Conservation (phyloP, 35 echinoderm and acorn worm genomes). For the Heliocidaris tuberculata region DNA sequence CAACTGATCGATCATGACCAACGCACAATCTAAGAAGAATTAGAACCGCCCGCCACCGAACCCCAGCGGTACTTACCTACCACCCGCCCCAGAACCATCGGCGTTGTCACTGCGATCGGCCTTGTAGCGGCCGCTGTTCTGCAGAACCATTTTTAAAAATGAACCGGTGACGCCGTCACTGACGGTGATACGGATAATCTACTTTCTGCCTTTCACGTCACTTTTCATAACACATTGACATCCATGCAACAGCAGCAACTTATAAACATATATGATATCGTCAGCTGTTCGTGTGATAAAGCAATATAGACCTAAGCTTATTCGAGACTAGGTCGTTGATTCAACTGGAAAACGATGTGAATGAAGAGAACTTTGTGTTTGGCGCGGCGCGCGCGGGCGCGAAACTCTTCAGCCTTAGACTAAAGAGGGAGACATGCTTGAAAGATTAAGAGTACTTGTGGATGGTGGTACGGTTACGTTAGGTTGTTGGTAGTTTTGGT, state of each 20-base stretch:
- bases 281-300: not conserved
- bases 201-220: not conserved
- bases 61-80: not conserved
- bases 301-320: not conserved
- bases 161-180: too few relatives aligned
- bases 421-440: not conserved
- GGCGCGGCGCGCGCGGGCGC: slow-evolving; percentile 46
- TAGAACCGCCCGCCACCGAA: not conserved
- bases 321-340: too few relatives aligned
- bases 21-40: too few relatives aligned
- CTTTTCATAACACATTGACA: not conserved
- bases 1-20: too few relatives aligned
- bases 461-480: too few relatives aligned
- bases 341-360: not conserved
- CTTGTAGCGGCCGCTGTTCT: slow-evolving; percentile 80
- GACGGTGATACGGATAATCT: not conserved
- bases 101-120: slow-evolving; percentile 34
- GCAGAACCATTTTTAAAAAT: slow-evolving; percentile 67
- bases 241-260: not conserved
- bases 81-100: not conserved
- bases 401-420: not conserved
- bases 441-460: too few relatives aligned
- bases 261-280: not conserved
- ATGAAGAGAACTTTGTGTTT: not conserved
- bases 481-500: too few relatives aligned